Conservation (phyloP, 2,797 vertebrate genomes). For the Enteromius thamalakanensis region DNA sequence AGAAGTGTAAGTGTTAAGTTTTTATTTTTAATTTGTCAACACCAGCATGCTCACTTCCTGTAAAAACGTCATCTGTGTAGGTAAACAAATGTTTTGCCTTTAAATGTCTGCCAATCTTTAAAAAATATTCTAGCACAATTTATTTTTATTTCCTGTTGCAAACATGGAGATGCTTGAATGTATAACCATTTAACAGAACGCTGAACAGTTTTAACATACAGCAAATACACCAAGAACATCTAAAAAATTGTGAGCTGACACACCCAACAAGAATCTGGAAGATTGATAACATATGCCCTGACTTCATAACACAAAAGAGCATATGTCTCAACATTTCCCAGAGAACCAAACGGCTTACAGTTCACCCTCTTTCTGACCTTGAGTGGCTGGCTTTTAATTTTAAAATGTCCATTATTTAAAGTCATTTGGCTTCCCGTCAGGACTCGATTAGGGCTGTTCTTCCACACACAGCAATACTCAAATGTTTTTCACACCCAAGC, state of each 20-base stretch:
- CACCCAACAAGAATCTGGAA: slow-evolving; percentile 3
- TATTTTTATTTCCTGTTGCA: slow-evolving; percentile 33
- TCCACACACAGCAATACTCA: background rate
- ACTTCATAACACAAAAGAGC: background rate
- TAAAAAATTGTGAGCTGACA: background rate
- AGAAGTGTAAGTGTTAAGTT: too few species aligned
- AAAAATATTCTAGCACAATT: background rate
- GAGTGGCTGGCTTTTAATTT: background rate
- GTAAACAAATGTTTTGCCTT: background rate
- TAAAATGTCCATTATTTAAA: background rate
- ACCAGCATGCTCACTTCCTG: background rate
- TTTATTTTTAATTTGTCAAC: background rate
- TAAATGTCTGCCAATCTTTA: background rate
- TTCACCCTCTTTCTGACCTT: background rate
- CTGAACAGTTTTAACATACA: background rate
- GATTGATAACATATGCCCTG: background rate
- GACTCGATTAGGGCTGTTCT: background rate
- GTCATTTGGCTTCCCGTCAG: background rate
- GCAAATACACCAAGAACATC: background rate
- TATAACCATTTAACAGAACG: slow-evolving; percentile 15
- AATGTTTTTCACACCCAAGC: background rate
- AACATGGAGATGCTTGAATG: slow-evolving; percentile 20
- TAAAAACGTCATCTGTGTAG: background rate
- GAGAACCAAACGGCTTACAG: too few species aligned
- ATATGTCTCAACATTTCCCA: background rate